phyloP scores from a whole-genome alignment of 2,888 invertebrate genomes.

The Noctua janthe region DNA sequence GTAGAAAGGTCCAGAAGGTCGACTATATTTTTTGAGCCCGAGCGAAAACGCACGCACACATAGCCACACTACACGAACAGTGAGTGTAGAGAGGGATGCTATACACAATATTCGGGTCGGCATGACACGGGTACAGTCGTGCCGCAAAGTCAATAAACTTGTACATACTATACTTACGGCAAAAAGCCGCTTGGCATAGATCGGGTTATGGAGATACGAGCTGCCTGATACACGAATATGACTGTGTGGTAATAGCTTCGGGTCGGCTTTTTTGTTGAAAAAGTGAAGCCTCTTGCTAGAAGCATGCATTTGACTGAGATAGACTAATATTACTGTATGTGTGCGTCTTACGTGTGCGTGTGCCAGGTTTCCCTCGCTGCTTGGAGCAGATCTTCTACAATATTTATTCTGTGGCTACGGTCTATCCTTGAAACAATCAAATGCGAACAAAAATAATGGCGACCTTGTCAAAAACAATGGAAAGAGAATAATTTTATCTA shows the following conservation, averaged over 20 bases:
- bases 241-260: not conserved
- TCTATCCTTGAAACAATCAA: conserved; percentile 41
- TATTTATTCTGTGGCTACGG: not conserved
- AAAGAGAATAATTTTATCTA: conserved; percentile 33
- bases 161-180: not conserved
- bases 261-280: not conserved
- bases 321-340: not conserved
- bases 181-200: not conserved
- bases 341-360: not conserved
- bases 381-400: not conserved
- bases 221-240: not conserved
- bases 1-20: not conserved
- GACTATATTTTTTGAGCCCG: not conserved
- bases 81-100: not conserved
- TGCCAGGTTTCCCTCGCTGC: not conserved
- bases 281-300: not conserved
- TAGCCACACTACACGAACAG: not conserved
- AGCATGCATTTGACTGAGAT: not conserved
- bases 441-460: conserved; percentile 22
- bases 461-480: conserved; percentile 44
- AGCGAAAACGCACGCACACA: not conserved
- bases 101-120: not conserved
- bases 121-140: not conserved
- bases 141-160: not conserved
- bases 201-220: not conserved